A percentile compares a stretch with the other conserved stretches of the same genome.
phyloP scores from a whole-genome alignment of 2,797 vertebrate genomes.

The Coregonus sp. region DNA sequence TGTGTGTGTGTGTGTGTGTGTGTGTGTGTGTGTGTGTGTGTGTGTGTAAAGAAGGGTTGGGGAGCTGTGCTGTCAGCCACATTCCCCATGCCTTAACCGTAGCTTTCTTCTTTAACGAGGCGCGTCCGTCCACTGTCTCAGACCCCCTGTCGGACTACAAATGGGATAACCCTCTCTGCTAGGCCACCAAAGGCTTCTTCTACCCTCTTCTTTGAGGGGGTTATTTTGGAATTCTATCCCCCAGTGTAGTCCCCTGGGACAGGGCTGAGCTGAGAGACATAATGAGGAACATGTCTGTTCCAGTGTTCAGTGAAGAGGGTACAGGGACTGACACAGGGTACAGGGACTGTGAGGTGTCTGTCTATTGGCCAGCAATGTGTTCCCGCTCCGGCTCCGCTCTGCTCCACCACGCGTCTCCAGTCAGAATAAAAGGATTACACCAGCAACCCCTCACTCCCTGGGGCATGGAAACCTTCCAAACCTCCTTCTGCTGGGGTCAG shows the following conservation, averaged over 20 bases:
- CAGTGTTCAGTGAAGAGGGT: not conserved
- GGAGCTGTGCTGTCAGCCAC: no score
- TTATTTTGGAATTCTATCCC: not conserved
- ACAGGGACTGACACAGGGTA: no score
- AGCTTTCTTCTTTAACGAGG: not conserved
- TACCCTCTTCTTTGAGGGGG: not conserved
- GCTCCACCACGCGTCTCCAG: not conserved
- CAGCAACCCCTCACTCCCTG: not conserved
- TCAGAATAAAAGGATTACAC: not conserved
- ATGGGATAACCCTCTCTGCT: not conserved
- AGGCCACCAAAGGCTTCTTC: not conserved
- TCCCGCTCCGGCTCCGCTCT: not conserved
- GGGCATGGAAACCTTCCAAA: not conserved
- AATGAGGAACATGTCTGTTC: not conserved
- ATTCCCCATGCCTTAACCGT: not conserved
- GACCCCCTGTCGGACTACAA: not conserved
- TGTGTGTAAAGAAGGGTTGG: no score
- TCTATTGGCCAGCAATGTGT: not conserved
- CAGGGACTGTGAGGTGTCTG: not conserved
- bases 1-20: constrained; percentile 20
- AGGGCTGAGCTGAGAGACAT: not conserved
- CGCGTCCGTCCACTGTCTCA: not conserved
- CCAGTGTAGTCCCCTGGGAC: no score
- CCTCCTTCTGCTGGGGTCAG: not conserved
- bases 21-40: constrained; percentile 24